Conservation (phyloP, 2,113 vertebrate genomes). For the Cinclus mexicanus region DNA sequence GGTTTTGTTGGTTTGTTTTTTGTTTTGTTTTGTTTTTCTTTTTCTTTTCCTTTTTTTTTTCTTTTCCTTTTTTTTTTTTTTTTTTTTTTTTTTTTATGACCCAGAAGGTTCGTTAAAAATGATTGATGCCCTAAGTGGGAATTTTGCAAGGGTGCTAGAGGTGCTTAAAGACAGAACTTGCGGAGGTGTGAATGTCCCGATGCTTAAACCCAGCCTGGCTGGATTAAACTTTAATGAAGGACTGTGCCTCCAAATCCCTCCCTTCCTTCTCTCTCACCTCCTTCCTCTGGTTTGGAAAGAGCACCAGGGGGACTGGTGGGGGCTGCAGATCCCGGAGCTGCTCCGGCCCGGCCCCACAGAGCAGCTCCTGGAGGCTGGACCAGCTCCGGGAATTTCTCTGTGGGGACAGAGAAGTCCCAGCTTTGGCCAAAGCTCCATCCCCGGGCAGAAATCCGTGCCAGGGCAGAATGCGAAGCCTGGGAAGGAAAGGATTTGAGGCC, state of each 20-base stretch:
- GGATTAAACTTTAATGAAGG: background rate
- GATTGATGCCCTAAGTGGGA: accelerated
- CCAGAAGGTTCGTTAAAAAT: accelerated
- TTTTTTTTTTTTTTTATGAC: background rate
- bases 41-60: no score
- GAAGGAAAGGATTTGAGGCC: no score
- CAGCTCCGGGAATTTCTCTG: no score
- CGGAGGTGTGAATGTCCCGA: background rate
- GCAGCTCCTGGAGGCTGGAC: no score
- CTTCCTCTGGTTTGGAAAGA: background rate
- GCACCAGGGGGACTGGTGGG: background rate
- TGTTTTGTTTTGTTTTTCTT: no score
- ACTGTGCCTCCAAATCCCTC: background rate
- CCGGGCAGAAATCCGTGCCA: no score
- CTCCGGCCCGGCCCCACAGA: accelerated
- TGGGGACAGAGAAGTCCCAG: no score
- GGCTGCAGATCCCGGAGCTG: background rate
- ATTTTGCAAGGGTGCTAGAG: background rate
- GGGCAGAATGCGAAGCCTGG: no score
- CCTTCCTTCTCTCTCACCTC: background rate
- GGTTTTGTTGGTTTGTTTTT: no score
- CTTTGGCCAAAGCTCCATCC: no score
- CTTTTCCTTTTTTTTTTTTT: background rate
- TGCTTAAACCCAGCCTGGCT: background rate
- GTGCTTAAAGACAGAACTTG: background rate